phyloP scores from a whole-genome alignment of 2,113 vertebrate genomes.

The Megaceryle maxima region DNA sequence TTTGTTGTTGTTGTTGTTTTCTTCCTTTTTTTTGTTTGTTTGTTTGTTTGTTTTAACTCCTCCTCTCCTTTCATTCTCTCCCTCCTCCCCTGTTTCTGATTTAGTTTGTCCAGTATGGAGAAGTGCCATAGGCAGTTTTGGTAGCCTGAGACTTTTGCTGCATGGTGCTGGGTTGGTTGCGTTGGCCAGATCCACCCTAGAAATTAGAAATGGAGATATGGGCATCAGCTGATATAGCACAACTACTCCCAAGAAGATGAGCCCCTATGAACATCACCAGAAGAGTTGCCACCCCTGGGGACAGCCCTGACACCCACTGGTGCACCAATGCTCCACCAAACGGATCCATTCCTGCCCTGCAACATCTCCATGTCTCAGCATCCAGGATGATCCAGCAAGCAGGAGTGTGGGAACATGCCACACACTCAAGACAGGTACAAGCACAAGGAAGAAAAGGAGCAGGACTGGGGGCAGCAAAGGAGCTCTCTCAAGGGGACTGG shows the following conservation, averaged over 20 bases:
- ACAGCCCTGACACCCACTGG: not conserved
- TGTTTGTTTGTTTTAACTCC: too few relatives aligned
- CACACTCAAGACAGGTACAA: not conserved
- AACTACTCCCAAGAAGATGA: not conserved
- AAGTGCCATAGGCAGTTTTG: conserved; percentile 78
- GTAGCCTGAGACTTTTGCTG: conserved; percentile 84
- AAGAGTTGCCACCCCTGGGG: not conserved
- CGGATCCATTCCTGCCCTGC: not conserved
- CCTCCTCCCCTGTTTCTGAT: not conserved
- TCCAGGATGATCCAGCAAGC: not conserved
- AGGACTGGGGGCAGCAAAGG: not conserved
- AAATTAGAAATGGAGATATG: not conserved
- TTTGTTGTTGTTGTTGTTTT: too few relatives aligned
- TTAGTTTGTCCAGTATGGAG: conserved; percentile 85
- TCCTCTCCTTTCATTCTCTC: not conserved
- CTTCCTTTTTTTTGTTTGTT: too few relatives aligned
- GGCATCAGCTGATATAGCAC: not conserved
- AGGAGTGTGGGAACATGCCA: rapidly evolving
- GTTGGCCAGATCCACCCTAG: conserved; percentile 78
- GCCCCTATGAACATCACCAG: rapidly evolving
- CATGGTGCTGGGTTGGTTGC: conserved; percentile 79
- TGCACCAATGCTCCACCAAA: rapidly evolving
- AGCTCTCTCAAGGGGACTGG: not conserved
- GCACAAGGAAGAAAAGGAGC: not conserved
- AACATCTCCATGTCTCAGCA: not conserved